Percentiles rank a stretch among this genome's conserved stretches.
Conservation (phyloP, 2,888 invertebrate genomes). For the Megaustenia siamemsis region DNA sequence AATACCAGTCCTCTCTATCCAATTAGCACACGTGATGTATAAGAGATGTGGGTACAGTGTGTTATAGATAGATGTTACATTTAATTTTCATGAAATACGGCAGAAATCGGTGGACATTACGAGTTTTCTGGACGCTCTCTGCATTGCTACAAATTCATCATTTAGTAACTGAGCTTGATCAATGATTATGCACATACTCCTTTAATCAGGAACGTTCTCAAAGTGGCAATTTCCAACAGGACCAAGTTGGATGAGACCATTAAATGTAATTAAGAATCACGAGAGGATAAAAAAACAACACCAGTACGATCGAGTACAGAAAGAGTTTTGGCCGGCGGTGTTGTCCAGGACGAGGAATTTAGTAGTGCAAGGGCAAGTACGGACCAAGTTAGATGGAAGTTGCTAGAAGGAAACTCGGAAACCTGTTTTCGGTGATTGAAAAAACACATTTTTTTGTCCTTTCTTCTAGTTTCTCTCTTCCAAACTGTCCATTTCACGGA, state of each 20-base stretch:
- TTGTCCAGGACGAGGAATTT: background rate
- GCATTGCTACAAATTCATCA: background rate
- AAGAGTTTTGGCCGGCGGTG: background rate
- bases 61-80: no score
- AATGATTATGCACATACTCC: slow-evolving; percentile 40
- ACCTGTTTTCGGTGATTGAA: slow-evolving; percentile 37
- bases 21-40: no score
- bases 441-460: no score
- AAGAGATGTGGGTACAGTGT: no score
- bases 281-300: slow-evolving; percentile 9
- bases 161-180: slow-evolving; percentile 19
- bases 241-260: slow-evolving; percentile 30
- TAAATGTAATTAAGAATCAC: slow-evolving; percentile 35
- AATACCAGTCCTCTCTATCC: no score
- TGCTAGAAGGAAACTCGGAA: no score
- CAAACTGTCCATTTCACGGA: background rate
- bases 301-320: background rate
- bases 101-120: background rate
- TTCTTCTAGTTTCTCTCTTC: background rate
- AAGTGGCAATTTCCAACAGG: slow-evolving; percentile 28
- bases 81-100: no score
- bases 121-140: background rate
- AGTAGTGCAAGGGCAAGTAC: background rate
- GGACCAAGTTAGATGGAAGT: slow-evolving; percentile 12
- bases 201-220: slow-evolving; percentile 33